Evolutionary conservation across 2,113 vertebrate genomes (phyloP), one percentile per base, ranked within the genome.

Genomic region (Cettia cetti): DNA sequence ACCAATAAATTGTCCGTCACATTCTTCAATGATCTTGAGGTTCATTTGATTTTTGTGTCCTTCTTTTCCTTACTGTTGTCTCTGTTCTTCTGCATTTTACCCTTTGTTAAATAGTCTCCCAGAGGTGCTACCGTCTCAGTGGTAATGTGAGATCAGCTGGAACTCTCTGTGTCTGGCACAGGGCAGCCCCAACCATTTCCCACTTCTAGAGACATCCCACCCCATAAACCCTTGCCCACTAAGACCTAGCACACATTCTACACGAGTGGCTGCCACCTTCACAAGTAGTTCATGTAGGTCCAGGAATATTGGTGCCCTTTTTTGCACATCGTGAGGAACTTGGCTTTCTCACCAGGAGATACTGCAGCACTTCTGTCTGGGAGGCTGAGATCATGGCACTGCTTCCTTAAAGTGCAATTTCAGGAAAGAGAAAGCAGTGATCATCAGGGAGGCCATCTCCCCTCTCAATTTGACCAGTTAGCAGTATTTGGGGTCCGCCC

Each of bases 211-310:
- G 22, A 50, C 50, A 21, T 13, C 10, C 16, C 9, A 12, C 1
- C 13, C 5, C 6, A 0, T 16, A 44, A 53, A 68, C 31, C 24
- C 19, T 45, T 65, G 26, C 37, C 37, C 37, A 20, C 12, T 20
- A 63, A 40, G 27, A 30, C 27, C 27, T 39, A 63, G 37, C 26
- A 61, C 17, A n/a, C 11, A 24, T 9, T 79, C 31, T 18, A 2
- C 18, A 9, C 3, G 10, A 85, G 35, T 76, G 78, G 37, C 52
- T 61, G 45, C 33, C 37, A 26, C 23, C 31, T 47, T 66, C 47
- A 52, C 42, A n/a, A 61, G n/a, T 15, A 64, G 35, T 27, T 79
- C 61, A 24, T 0, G 0, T 28, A 83, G 31, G 22, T 63, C 27
- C 28, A 63, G 49, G 11, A 70, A 31, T 61, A 42, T 6, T 56